Evolutionary conservation across 2,888 invertebrate genomes (phyloP).

Genomic region (Volucella zonaria): DNA sequence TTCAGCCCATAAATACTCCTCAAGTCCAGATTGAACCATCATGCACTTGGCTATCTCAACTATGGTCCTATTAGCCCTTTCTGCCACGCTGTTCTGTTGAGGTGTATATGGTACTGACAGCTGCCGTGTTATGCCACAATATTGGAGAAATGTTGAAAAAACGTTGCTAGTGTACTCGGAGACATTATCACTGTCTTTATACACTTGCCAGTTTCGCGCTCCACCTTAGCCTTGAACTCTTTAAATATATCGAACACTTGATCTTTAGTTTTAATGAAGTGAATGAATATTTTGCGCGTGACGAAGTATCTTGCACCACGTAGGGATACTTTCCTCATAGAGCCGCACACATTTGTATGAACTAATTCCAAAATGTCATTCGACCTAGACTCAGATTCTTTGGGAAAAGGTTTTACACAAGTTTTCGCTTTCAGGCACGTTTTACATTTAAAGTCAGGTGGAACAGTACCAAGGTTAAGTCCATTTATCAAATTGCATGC

Average conservation of each 20-base stretch:
- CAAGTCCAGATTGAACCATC: background rate
- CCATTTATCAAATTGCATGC: constrained; percentile 42
- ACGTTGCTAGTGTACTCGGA: constrained; percentile 50
- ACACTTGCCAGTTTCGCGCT: constrained; percentile 49
- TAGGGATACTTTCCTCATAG: constrained; percentile 59
- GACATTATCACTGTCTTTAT: constrained; percentile 66
- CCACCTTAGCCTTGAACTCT: constrained; percentile 58
- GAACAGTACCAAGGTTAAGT: background rate
- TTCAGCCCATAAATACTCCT: constrained; percentile 14
- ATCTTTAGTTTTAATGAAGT: constrained; percentile 64
- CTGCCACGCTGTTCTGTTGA: constrained; percentile 69
- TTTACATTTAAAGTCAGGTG: constrained; percentile 17
- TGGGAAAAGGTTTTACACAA: constrained; percentile 47
- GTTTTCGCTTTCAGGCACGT: constrained; percentile 61
- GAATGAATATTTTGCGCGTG: constrained; percentile 19
- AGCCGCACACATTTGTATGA: constrained; percentile 68
- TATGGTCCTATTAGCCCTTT: constrained; percentile 56
- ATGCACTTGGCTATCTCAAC: too few relatives aligned
- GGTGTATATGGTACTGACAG: constrained; percentile 57
- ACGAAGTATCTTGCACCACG: constrained; percentile 58
- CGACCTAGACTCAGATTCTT: background rate
- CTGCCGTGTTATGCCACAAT: constrained; percentile 58
- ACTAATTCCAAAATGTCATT: constrained; percentile 56
- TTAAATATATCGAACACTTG: constrained; percentile 57
- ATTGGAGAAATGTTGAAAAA: constrained; percentile 45